Percentiles rank a stretch among this genome's conserved stretches.
Conservation (phyloP, 2,113 vertebrate species). For the Leucoraja erinaceus region DNA sequence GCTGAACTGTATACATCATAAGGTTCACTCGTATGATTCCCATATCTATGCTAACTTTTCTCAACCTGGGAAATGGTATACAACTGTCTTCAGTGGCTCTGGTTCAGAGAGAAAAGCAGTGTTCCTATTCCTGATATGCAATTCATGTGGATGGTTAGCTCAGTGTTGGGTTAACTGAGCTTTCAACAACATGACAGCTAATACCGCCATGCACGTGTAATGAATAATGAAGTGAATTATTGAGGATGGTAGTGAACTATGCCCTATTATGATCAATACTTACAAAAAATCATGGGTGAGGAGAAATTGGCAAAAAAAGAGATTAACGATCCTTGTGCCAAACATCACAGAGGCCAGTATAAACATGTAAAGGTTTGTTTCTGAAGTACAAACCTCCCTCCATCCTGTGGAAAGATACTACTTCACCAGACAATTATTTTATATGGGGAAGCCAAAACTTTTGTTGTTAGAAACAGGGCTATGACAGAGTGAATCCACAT, state of each 20-base stretch:
- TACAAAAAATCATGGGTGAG: background rate
- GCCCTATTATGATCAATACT: background rate
- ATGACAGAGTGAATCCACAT: background rate
- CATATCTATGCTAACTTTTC: background rate
- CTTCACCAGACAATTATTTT: background rate
- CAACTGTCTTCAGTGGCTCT: background rate
- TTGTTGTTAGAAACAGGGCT: background rate
- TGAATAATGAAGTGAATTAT: background rate
- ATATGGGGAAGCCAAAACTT: background rate
- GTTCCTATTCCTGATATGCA: background rate
- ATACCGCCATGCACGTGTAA: background rate
- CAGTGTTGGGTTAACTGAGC: background rate
- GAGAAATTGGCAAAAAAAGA: background rate
- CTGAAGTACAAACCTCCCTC: background rate
- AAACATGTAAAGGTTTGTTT: background rate
- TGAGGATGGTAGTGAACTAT: background rate
- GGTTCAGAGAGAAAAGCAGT: background rate
- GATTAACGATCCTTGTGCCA: background rate
- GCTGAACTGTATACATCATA: background rate
- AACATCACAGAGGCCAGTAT: background rate
- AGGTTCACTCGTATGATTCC: background rate
- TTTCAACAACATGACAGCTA: background rate
- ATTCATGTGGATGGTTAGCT: background rate
- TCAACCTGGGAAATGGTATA: background rate
- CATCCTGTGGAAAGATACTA: background rate